A percentile compares a stretch with the other conserved stretches of the same genome.
These are phyloP conservation scores for Heteromyza rotundicornis DNA, from an alignment of 2,888 invertebrate species.

Conservation along the genomic window DNA sequence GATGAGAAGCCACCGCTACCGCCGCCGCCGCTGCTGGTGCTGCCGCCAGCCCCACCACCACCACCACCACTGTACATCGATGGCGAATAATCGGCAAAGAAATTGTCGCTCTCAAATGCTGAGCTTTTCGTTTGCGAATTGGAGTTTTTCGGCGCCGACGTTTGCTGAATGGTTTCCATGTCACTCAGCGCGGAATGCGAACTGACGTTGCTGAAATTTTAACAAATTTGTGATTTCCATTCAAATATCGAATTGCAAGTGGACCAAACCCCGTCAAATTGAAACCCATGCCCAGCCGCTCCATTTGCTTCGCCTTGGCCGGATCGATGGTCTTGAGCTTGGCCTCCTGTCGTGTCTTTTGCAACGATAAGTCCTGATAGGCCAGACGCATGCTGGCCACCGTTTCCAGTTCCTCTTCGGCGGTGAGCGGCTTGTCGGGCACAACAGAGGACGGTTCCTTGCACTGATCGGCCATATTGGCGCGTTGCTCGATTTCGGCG, in stretches of 20 bases:
- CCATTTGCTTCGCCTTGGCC: slow-evolving; percentile 84
- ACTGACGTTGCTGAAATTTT: slow-evolving; percentile 63
- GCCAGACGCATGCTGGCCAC: slow-evolving; percentile 75
- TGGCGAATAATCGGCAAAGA: slow-evolving; percentile 50
- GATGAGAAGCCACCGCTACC: background rate
- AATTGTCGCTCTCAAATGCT: slow-evolving; percentile 48
- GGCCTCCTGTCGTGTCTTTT: slow-evolving; percentile 75
- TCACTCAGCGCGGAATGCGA: slow-evolving; percentile 88
- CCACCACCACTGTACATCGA: slow-evolving; percentile 40
- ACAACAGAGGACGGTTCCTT: slow-evolving; percentile 59
- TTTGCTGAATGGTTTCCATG: slow-evolving; percentile 91
- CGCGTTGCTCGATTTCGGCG: slow-evolving; percentile 91
- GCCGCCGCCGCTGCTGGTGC: slow-evolving; percentile 22
- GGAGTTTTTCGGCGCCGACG: slow-evolving; percentile 63
- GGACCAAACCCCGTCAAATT: slow-evolving; percentile 47
- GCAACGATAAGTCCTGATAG: slow-evolving; percentile 77
- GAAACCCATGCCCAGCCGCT: slow-evolving; percentile 93
- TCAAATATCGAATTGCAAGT: background rate
- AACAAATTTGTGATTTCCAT: background rate
- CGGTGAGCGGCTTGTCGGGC: slow-evolving; percentile 55
- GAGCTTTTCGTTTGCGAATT: slow-evolving; percentile 36
- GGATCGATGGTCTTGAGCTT: slow-evolving; percentile 77
- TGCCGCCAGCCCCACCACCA: slow-evolving; percentile 32
- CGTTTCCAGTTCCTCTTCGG: slow-evolving; percentile 73
- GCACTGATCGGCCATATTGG: slow-evolving; percentile 82